Conservation (phyloP, 2,888 invertebrate genomes). For the Dryobota labecula region DNA sequence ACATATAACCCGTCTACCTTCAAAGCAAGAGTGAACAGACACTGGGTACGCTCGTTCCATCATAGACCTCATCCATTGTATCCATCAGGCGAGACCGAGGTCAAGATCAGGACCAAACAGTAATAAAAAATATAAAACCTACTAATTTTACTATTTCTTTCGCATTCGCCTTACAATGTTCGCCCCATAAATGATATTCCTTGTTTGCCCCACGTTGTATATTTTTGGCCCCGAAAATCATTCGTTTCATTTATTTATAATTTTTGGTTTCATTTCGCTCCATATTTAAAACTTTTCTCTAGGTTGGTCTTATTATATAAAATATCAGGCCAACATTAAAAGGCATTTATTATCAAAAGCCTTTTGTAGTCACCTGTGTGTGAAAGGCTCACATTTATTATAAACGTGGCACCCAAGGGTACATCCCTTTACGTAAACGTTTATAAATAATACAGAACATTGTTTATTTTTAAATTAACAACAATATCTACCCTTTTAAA, state of each 20-base stretch:
- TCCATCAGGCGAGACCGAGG: too few relatives aligned
- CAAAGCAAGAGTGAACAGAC: too few relatives aligned
- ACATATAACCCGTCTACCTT: too few relatives aligned
- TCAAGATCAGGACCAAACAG: too few relatives aligned
- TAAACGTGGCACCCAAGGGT: constrained; percentile 33
- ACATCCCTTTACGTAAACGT: constrained; percentile 34
- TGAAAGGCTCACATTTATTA: constrained; percentile 43
- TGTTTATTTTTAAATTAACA: constrained; percentile 43
- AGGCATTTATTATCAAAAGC: constrained; percentile 49
- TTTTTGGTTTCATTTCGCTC: neutral
- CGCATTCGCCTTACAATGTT: neutral
- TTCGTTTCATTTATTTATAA: neutral
- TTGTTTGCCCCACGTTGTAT: neutral
- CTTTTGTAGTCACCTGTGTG: constrained; percentile 50
- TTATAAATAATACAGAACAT: constrained; percentile 17
- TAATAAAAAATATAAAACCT: too few relatives aligned
- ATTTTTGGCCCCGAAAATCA: neutral
- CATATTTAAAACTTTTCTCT: neutral
- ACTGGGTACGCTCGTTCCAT: too few relatives aligned
- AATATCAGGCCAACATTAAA: constrained; percentile 42
- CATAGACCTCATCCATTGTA: too few relatives aligned
- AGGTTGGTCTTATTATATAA: constrained; percentile 24
- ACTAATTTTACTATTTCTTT: neutral
- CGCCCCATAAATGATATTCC: neutral
- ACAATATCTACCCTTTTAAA: constrained; percentile 21